These are phyloP conservation scores for Xiphydria camelus DNA, from an alignment of 2,888 invertebrate species.

Conservation along the genomic window DNA sequence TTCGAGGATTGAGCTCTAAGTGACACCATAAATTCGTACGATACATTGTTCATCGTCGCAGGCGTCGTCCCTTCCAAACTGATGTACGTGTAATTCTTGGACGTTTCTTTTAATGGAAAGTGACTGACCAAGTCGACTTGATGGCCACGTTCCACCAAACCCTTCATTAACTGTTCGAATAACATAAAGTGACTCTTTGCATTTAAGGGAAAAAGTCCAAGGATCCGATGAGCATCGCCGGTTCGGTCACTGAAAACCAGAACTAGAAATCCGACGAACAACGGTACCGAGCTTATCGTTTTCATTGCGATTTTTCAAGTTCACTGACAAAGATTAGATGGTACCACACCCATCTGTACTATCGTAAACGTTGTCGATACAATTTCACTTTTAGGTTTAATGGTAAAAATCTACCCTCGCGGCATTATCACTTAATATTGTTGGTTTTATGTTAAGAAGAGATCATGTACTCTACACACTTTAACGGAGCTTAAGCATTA, in stretches of 20 bases:
- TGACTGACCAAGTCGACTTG: slow-evolving; percentile 56
- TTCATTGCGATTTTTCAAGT: no score
- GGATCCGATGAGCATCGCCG: slow-evolving; percentile 54
- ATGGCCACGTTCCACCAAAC: slow-evolving; percentile 59
- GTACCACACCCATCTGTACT: no score
- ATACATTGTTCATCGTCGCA: slow-evolving; percentile 37
- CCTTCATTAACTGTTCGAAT: slow-evolving; percentile 55
- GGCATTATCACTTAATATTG: no score
- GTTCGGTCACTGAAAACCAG: slow-evolving; percentile 41
- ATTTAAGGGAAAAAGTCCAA: slow-evolving; percentile 58
- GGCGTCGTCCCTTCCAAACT: slow-evolving; percentile 31
- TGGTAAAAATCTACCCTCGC: no score
- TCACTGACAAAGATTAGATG: no score
- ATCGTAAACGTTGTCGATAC: no score
- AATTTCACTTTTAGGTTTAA: no score
- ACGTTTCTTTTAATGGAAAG: slow-evolving; percentile 38
- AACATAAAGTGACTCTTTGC: slow-evolving; percentile 61
- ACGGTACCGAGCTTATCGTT: no score
- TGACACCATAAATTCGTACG: slow-evolving; percentile 17
- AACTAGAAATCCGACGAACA: no score
- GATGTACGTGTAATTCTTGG: slow-evolving; percentile 43
- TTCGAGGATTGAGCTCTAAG: slow-evolving; percentile 15
- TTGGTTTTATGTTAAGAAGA: no score
- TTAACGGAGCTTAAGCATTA: no score
- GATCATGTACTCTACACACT: no score